Evolutionary conservation across 2,113 vertebrate genomes (phyloP), one percentile per base, ranked within the genome.

Genomic region (Neolamprologus sp.): DNA sequence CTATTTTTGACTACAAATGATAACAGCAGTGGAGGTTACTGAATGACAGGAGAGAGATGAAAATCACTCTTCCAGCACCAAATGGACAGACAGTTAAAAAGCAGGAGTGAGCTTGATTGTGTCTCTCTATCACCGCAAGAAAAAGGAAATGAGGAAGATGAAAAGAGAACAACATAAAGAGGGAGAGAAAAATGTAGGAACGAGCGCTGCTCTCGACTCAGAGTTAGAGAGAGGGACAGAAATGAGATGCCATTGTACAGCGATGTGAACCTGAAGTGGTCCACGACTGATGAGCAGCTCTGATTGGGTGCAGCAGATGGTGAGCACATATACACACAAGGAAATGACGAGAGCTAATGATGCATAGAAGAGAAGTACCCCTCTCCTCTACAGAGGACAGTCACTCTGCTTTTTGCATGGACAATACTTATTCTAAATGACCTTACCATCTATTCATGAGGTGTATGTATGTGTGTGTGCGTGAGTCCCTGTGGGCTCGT

Each of bases 271-370:
- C 5, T 88, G 80, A 81, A 89, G 68, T 54, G 85, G 90, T 68
- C 85, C 83, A 54, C 53, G 81, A 84, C 53, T 84, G 91, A 92
- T 86, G 88, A 83, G 84, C 58, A 37, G 35, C 84, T 83, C 82
- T 85, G 91, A 91, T 89, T 89, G 90, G 87, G 81, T 84, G 87
- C n/a, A 21, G 68, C 91, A 91, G 92, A 87, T 85, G 89, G 81
- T 58, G 63, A 87, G 88, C 26, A 49, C 82, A 82, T 85, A 79
- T 84, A 87, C 73, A 85, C 83, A 55, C 58, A n/a, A 14, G 84
- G 47, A 91, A 85, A 93, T 86, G 87, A 89, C 73, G 82, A 84
- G 78, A 11, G 47, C 55, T 94, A 95, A 95, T 92, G 92, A 92
- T 68, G 82, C 65, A 54, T 92, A 93, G 90, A 91, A 91, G 84